Conservation (phyloP, 2,113 vertebrate species). For the Neolamprologus modestus region DNA sequence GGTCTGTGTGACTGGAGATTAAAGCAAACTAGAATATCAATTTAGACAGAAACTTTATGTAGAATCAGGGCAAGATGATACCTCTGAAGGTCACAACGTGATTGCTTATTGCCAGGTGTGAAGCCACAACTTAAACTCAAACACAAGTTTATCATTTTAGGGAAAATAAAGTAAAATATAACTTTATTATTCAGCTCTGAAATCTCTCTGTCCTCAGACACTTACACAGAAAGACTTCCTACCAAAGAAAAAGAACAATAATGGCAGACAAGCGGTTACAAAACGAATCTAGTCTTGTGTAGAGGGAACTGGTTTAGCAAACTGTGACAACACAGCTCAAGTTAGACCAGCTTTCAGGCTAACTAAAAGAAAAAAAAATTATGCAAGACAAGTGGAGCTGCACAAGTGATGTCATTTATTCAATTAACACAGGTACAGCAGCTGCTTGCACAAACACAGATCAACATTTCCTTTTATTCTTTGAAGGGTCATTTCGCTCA, state of each 20-base stretch:
- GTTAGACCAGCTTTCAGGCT: conserved; percentile 15
- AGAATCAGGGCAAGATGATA: background rate
- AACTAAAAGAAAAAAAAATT: background rate
- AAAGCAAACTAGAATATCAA: background rate
- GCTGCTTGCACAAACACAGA: background rate
- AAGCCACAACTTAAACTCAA: background rate
- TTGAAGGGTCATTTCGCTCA: background rate
- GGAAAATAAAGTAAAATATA: background rate
- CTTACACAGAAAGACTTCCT: background rate
- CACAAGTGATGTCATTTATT: background rate
- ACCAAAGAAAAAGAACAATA: background rate
- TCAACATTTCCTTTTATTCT: background rate
- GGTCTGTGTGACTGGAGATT: background rate
- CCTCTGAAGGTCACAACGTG: background rate
- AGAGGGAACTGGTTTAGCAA: conserved; percentile 48
- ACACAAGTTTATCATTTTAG: background rate
- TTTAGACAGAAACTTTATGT: background rate
- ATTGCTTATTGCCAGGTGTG: background rate
- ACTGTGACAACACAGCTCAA: background rate
- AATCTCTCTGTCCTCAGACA: background rate
- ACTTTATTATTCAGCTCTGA: background rate
- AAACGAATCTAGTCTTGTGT: background rate
- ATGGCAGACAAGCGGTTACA: background rate
- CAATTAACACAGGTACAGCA: background rate
- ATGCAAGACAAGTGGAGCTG: background rate